Percentiles rank a stretch among this genome's conserved stretches.
Conservation (phyloP, 2,797 vertebrate species). For the Lagocephalus sceleratus region DNA sequence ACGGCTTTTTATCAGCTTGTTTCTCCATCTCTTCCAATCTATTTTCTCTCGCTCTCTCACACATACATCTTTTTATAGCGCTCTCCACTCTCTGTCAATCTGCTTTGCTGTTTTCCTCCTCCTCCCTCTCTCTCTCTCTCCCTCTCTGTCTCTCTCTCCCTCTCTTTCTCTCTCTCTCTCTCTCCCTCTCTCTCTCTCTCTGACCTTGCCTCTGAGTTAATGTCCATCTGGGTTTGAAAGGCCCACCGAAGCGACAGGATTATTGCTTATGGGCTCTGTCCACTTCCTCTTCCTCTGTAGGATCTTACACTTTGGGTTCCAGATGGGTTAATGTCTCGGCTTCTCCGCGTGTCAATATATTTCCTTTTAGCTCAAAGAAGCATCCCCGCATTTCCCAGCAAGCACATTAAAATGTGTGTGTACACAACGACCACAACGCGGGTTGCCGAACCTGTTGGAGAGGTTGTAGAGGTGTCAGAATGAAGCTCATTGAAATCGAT, state of each 20-base stretch:
- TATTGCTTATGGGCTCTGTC: slow-evolving; percentile 46
- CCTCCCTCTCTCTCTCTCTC: slow-evolving; percentile 20
- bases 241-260: slow-evolving; percentile 54
- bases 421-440: slow-evolving; percentile 1
- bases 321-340: slow-evolving; percentile 25
- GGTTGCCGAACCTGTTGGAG: slow-evolving; percentile 12
- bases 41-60: slow-evolving; percentile 22
- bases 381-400: slow-evolving; percentile 15
- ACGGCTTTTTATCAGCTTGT: slow-evolving; percentile 47
- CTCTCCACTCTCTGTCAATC: slow-evolving; percentile 50
- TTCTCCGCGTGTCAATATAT: slow-evolving; percentile 30
- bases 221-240: slow-evolving; percentile 60
- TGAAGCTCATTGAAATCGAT: too few relatives aligned
- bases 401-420: slow-evolving; percentile 3
- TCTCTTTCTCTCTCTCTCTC: too few relatives aligned
- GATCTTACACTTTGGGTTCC: slow-evolving; percentile 23
- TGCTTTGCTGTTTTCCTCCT: slow-evolving; percentile 35
- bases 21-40: slow-evolving; percentile 53
- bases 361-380: slow-evolving; percentile 21
- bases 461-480: not conserved
- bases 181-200: slow-evolving; percentile 26
- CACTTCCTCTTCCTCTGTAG: slow-evolving; percentile 36
- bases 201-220: slow-evolving; percentile 51
- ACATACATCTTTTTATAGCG: slow-evolving; percentile 54
- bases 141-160: slow-evolving; percentile 28